A percentile compares a stretch with the other conserved stretches of the same genome.
Evolutionary conservation across 2,797 vertebrate species (phyloP).

Genomic region (Urosaurus nigricauda): DNA sequence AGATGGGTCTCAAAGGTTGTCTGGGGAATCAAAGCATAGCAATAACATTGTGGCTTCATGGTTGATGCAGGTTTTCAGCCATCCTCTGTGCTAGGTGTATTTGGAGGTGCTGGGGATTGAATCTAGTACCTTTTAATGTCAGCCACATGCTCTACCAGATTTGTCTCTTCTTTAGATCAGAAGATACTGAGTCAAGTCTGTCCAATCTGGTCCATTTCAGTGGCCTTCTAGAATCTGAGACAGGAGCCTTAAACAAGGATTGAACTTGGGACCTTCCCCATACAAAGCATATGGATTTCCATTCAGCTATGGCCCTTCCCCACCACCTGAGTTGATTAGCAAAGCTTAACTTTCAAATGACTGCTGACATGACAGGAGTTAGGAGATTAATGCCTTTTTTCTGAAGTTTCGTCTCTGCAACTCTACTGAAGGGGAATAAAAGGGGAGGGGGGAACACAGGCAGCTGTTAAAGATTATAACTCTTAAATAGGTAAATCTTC

Average conservation of each 20-base stretch:
- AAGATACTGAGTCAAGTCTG: neutral
- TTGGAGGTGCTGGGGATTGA: neutral
- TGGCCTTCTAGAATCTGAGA: neutral
- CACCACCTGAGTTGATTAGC: slow-evolving; percentile 1
- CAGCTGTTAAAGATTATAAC: slow-evolving; percentile 67
- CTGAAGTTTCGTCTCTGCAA: neutral
- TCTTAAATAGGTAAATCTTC: slow-evolving; percentile 60
- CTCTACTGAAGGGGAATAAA: neutral
- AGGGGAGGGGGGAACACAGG: slow-evolving; percentile 55
- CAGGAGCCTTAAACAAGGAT: neutral
- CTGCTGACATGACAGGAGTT: neutral
- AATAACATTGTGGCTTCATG: no score
- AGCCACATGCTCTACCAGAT: neutral
- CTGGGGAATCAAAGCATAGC: no score
- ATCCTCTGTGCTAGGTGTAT: neutral
- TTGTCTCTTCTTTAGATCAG: neutral
- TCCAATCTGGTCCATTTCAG: neutral
- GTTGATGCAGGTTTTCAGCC: no score
- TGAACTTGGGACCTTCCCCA: neutral
- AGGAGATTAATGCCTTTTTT: rapidly evolving
- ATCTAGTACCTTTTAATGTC: neutral
- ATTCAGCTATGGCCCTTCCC: neutral
- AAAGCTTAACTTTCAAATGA: neutral
- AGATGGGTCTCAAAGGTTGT: no score
- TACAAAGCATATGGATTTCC: neutral